These are phyloP conservation scores for Orchesella cincta DNA, from an alignment of 1,140 invertebrate species.

Conservation along the genomic window DNA sequence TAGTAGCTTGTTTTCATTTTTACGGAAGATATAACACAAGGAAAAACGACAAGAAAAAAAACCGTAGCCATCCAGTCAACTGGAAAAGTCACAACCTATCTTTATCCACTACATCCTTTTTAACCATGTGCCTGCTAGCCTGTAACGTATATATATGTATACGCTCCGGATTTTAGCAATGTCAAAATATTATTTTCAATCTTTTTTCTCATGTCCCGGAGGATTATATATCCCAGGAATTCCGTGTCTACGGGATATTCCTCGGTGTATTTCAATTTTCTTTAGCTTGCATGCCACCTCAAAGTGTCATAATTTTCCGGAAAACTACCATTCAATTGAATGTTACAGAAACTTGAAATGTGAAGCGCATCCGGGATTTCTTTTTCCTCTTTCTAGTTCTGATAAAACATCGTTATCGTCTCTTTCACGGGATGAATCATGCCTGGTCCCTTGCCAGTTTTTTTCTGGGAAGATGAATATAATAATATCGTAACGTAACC, in stretches of 20 bases:
- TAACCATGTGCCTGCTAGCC: too few species aligned
- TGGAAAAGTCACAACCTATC: conserved; percentile 16
- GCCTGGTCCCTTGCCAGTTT: too few species aligned
- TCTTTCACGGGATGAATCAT: too few species aligned
- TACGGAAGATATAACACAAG: not conserved
- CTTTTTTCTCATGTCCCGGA: too few species aligned
- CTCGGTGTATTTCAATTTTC: not conserved
- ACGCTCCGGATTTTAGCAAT: too few species aligned
- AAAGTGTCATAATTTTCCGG: conserved; percentile 27
- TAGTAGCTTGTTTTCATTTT: too few species aligned
- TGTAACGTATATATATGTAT: too few species aligned
- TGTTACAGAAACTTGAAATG: not conserved
- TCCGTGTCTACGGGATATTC: conserved; percentile 15
- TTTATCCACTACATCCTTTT: not conserved
- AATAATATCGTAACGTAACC: too few species aligned
- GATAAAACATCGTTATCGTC: not conserved
- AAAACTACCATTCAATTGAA: conserved; percentile 26
- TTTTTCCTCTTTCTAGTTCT: not conserved
- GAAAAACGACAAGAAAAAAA: not conserved
- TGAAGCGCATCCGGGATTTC: not conserved
- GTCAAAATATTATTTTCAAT: too few species aligned
- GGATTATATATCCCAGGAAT: too few species aligned
- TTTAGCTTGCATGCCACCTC: not conserved
- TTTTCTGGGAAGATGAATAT: too few species aligned
- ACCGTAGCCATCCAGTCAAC: not conserved